Evolutionary conservation across 2,113 vertebrate species (phyloP).

Genomic region (Macquaria australasica): DNA sequence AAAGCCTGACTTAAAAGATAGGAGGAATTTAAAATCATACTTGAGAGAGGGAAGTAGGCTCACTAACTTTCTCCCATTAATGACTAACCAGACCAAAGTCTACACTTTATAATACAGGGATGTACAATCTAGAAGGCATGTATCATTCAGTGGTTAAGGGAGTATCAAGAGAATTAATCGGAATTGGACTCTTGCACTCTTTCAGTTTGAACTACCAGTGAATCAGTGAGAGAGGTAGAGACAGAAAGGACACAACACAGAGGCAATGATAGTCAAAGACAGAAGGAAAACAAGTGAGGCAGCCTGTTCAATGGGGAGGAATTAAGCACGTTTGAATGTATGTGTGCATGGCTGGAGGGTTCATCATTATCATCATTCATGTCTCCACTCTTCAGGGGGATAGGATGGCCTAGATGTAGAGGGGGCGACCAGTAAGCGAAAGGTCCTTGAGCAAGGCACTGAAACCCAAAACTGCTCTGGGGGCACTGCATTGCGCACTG

Average conservation of each 20-base stretch:
- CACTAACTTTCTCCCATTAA: constrained; percentile 34
- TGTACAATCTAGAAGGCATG: neutral
- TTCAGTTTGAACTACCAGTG: neutral
- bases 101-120: constrained; percentile 25
- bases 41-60: neutral
- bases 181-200: neutral
- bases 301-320: constrained; percentile 35
- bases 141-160: neutral
- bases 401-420: too few relatives aligned
- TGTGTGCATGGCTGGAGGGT: constrained; percentile 25
- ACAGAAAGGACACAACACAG: neutral
- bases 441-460: too few relatives aligned
- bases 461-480: too few relatives aligned
- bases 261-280: neutral
- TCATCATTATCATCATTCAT: constrained; percentile 49
- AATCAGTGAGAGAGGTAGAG: neutral
- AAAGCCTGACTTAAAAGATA: constrained; percentile 8
- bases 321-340: constrained; percentile 25
- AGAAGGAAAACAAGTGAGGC: constrained; percentile 20
- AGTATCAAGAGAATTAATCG: neutral
- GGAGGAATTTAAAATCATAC: neutral
- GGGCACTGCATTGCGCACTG: too few relatives aligned
- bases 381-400: neutral
- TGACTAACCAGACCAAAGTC: constrained; percentile 59
- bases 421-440: too few relatives aligned